A percentile compares a stretch with the other conserved stretches of the same genome.
Evolutionary conservation across 2,888 invertebrate genomes (phyloP).

Genomic region (Notodonta dromedarius): DNA sequence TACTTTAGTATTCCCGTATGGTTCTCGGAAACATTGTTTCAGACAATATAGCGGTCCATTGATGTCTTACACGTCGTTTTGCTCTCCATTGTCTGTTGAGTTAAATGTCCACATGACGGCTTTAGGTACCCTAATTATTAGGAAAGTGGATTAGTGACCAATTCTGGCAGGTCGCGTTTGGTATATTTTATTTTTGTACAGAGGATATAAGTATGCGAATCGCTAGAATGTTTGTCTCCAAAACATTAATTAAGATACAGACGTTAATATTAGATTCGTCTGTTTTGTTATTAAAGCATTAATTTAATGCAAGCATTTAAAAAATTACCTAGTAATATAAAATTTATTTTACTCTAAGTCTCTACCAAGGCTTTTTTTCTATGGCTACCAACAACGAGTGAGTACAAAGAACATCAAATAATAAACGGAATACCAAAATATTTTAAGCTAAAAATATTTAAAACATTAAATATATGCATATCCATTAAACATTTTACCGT

Average conservation of each 20-base stretch:
- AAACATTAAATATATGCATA: constrained; percentile 38
- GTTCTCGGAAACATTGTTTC: neutral
- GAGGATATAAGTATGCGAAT: too few relatives aligned
- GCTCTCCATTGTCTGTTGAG: neutral
- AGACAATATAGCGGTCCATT: neutral
- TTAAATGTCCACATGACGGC: neutral
- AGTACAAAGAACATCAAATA: neutral
- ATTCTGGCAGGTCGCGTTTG: neutral
- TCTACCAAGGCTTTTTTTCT: neutral
- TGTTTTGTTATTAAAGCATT: too few relatives aligned
- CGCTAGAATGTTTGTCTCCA: too few relatives aligned
- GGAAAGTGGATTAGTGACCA: neutral
- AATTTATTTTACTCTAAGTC: neutral
- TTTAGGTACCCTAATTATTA: neutral
- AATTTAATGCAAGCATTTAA: too few relatives aligned
- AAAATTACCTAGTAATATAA: neutral
- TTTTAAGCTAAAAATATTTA: constrained; percentile 23
- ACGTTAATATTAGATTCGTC: too few relatives aligned
- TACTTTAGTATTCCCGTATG: neutral
- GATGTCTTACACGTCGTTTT: neutral
- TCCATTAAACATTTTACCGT: constrained; percentile 33
- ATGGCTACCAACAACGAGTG: neutral
- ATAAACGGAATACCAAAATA: neutral
- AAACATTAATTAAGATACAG: too few relatives aligned
- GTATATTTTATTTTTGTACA: neutral